Evolutionary conservation across 1,140 invertebrate species (phyloP).

Genomic region (Orchestia grillus): DNA sequence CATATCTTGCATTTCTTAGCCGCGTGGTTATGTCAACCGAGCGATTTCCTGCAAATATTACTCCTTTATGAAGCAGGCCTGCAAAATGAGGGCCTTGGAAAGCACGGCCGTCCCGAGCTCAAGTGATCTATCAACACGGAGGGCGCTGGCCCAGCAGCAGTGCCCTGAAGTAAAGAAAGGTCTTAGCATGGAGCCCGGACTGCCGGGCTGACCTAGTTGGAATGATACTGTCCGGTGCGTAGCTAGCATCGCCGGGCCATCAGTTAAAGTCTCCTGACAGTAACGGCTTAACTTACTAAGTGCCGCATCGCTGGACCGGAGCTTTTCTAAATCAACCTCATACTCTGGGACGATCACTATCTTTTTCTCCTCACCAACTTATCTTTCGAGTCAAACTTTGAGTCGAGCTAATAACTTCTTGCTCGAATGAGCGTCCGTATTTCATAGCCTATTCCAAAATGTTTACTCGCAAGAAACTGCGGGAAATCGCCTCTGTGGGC

Average conservation of each 20-base stretch:
- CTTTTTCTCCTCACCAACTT: constrained; percentile 25
- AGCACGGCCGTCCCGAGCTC: neutral
- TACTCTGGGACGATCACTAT: constrained; percentile 16
- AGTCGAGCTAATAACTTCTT: constrained; percentile 25
- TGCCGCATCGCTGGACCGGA: neutral
- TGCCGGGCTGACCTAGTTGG: neutral
- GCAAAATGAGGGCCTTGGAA: neutral
- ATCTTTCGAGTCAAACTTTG: neutral
- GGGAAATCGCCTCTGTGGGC: neutral
- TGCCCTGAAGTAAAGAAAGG: neutral
- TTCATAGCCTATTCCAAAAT: constrained; percentile 17
- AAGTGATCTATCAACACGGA: neutral
- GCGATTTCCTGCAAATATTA: neutral
- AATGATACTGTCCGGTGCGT: neutral
- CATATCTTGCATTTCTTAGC: neutral
- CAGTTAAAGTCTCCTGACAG: constrained; percentile 29
- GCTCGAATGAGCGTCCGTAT: neutral
- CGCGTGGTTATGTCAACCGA: neutral
- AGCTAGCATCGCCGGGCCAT: neutral
- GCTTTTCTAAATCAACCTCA: constrained; percentile 8
- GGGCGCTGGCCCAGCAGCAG: neutral
- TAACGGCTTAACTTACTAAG: constrained; percentile 43
- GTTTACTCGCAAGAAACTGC: constrained; percentile 27
- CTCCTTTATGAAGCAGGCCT: neutral
- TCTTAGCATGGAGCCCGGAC: neutral